Evolutionary conservation across 2,888 invertebrate species (phyloP).

Genomic region (Mactromeris polynyma): DNA sequence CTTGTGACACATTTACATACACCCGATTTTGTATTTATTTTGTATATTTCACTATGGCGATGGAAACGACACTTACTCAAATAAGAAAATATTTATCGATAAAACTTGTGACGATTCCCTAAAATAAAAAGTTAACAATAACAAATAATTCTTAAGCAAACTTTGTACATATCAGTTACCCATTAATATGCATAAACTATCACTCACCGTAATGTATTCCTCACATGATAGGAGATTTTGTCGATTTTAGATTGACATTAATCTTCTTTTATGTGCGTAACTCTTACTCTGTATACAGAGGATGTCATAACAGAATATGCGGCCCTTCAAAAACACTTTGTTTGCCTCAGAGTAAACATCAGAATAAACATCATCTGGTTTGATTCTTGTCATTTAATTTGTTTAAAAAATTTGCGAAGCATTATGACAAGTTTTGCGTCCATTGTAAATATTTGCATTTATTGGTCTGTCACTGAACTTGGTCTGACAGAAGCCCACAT

Average conservation of each 20-base stretch:
- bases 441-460: background rate
- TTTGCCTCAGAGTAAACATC: conserved; percentile 2
- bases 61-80: background rate
- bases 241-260: background rate
- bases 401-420: conserved; percentile 6
- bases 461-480: background rate
- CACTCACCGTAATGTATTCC: background rate
- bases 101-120: background rate
- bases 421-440: background rate
- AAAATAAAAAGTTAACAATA: background rate
- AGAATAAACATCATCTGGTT: background rate
- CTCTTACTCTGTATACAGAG: background rate
- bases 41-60: background rate
- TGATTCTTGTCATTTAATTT: background rate
- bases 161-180: background rate
- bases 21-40: no score
- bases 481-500: background rate
- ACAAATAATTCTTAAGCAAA: conserved; percentile 8
- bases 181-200: background rate
- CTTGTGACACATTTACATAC: no score
- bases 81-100: background rate
- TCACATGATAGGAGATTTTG: background rate
- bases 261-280: background rate
- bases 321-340: background rate
- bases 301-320: background rate